These are phyloP conservation scores for Epicauta chinensis DNA, from an alignment of 1,140 invertebrate genomes.

Conservation along the genomic window DNA sequence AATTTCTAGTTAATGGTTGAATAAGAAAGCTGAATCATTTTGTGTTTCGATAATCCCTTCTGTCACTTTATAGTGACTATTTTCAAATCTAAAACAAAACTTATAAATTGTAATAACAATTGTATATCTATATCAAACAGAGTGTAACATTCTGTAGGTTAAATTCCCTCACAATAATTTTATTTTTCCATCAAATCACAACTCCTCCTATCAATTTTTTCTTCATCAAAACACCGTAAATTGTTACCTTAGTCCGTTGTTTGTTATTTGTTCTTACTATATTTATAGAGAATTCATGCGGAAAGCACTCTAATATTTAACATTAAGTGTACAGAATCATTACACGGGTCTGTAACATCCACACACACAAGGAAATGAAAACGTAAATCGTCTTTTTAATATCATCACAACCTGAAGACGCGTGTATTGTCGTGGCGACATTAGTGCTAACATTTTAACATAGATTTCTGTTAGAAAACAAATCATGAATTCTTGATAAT, in stretches of 20 bases:
- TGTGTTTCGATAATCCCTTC: too few species aligned
- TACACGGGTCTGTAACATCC: conserved; percentile 18
- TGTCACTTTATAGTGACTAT: too few species aligned
- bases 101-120: too few species aligned
- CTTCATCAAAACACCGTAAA: conserved; percentile 22
- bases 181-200: too few species aligned
- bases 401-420: conserved; percentile 5
- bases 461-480: too few species aligned
- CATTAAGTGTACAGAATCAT: conserved; percentile 30
- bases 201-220: not conserved
- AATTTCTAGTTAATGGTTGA: too few species aligned
- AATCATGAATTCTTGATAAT: conserved; percentile 8
- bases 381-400: conserved; percentile 3
- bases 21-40: too few species aligned
- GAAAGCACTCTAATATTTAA: conserved; percentile 36
- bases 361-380: conserved; percentile 18
- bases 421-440: conserved; percentile 15
- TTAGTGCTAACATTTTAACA: too few species aligned
- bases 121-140: not conserved
- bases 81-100: too few species aligned
- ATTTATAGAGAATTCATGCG: conserved; percentile 34
- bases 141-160: not conserved
- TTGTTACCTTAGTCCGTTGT: conserved; percentile 24
- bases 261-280: not conserved
- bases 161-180: too few species aligned